Evolutionary conservation across 2,888 invertebrate species (phyloP).

Genomic region (Eupithecia inturbata): DNA sequence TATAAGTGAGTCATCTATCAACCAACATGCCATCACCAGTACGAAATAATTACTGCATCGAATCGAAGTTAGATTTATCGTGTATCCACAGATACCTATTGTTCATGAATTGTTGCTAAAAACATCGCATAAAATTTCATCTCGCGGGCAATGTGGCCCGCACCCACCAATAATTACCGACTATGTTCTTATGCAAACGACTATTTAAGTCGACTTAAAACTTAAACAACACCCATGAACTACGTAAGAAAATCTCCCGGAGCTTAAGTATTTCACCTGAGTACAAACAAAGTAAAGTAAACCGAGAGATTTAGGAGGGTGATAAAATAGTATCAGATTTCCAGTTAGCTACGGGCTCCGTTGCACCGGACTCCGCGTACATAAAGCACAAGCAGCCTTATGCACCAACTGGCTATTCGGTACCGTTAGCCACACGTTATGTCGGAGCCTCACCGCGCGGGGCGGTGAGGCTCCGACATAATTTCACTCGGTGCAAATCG

Average conservation of each 20-base stretch:
- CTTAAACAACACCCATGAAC: not conserved
- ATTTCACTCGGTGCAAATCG: slow-evolving; percentile 63
- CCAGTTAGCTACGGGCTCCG: slow-evolving; percentile 52
- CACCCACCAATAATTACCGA: not conserved
- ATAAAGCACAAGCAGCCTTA: slow-evolving; percentile 63
- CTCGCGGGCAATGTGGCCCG: not conserved
- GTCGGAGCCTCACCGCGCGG: too few species aligned
- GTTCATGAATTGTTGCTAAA: not conserved
- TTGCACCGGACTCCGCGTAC: slow-evolving; percentile 52
- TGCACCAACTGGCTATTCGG: slow-evolving; percentile 64
- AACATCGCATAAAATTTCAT: not conserved
- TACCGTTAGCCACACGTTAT: slow-evolving; percentile 72
- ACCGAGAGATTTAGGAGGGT: slow-evolving; percentile 21
- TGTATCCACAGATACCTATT: not conserved
- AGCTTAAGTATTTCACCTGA: slow-evolving; percentile 12
- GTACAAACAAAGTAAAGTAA: slow-evolving; percentile 16
- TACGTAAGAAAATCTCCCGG: not conserved
- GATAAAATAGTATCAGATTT: slow-evolving; percentile 54
- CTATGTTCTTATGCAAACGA: not conserved
- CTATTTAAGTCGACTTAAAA: not conserved
- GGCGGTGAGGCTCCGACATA: slow-evolving; percentile 57
- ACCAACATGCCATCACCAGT: not conserved
- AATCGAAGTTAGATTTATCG: not conserved
- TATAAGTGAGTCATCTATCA: not conserved
- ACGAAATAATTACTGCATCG: not conserved